These are phyloP conservation scores for Malurus cyaneus DNA, from an alignment of 2,113 vertebrate genomes.

Conservation along the genomic window DNA sequence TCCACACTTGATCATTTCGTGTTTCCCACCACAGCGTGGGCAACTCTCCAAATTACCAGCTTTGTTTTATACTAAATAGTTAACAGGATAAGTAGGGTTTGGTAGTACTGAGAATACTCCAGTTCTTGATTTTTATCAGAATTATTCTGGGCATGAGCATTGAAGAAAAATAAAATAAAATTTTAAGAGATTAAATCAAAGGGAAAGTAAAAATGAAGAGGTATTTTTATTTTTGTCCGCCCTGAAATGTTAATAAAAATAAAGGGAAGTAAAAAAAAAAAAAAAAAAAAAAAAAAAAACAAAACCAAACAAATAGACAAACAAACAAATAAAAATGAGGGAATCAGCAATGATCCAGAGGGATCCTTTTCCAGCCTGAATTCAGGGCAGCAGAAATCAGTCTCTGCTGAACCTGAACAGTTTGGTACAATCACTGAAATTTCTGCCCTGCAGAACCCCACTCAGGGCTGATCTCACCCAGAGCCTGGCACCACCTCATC, in stretches of 20 bases:
- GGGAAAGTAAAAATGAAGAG: not conserved
- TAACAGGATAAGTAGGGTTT: not conserved
- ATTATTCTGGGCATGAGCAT: not conserved
- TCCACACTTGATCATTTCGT: not conserved
- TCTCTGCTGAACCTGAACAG: not conserved
- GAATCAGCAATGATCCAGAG: not conserved
- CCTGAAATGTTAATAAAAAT: too few relatives aligned
- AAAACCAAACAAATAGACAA: not conserved
- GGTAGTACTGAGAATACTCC: not conserved
- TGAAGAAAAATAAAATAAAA: not conserved
- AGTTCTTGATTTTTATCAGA: not conserved
- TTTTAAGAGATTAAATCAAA: too few relatives aligned
- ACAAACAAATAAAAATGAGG: not conserved
- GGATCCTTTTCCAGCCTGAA: not conserved
- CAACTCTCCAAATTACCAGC: not conserved
- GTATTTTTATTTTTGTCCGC: too few relatives aligned
- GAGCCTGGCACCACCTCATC: not conserved
- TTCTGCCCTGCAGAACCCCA: rapidly evolving
- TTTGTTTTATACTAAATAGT: not conserved
- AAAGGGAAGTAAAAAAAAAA: not conserved
- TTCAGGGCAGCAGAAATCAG: not conserved
- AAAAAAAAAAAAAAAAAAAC: too few relatives aligned
- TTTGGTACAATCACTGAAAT: not conserved
- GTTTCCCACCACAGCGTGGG: not conserved
- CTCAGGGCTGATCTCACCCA: rapidly evolving